Percentiles rank a stretch among this genome's conserved stretches.
Conservation (phyloP, 2,888 invertebrate species). For the Heliconius erato region DNA sequence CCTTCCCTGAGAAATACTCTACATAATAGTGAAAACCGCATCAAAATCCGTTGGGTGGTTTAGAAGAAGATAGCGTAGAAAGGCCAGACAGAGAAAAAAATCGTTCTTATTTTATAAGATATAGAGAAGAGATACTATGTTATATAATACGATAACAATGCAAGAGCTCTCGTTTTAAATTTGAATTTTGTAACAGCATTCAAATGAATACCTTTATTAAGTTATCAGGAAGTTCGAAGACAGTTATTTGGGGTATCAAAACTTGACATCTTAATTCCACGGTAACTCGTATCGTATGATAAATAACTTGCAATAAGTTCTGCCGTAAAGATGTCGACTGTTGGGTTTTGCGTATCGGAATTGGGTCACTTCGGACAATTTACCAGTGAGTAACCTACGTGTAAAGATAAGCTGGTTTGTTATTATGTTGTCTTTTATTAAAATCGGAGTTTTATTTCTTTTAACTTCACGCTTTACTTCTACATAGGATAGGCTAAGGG, state of each 20-base stretch:
- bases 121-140: no score
- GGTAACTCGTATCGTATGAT: constrained; percentile 28
- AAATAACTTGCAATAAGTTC: constrained; percentile 33
- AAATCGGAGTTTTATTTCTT: constrained; percentile 13
- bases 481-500: no score
- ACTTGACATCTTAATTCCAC: constrained; percentile 31
- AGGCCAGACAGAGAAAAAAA: no score
- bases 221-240: neutral
- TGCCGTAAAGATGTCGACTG: constrained; percentile 31
- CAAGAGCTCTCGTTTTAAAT: neutral
- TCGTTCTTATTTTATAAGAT: no score
- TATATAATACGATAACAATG: no score
- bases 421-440: constrained; percentile 36
- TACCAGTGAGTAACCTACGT: constrained; percentile 18
- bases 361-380: constrained; percentile 37
- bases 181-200: neutral
- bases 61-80: no score
- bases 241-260: constrained; percentile 25
- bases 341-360: constrained; percentile 30
- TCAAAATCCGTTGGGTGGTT: no score
- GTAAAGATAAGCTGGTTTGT: constrained; percentile 26
- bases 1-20: no score
- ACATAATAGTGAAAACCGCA: no score
- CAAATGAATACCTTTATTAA: constrained; percentile 4
- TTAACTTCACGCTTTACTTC: no score